These are phyloP conservation scores for Lontra canadensis DNA, from an alignment of 2,113 vertebrate genomes.

Conservation along the genomic window DNA sequence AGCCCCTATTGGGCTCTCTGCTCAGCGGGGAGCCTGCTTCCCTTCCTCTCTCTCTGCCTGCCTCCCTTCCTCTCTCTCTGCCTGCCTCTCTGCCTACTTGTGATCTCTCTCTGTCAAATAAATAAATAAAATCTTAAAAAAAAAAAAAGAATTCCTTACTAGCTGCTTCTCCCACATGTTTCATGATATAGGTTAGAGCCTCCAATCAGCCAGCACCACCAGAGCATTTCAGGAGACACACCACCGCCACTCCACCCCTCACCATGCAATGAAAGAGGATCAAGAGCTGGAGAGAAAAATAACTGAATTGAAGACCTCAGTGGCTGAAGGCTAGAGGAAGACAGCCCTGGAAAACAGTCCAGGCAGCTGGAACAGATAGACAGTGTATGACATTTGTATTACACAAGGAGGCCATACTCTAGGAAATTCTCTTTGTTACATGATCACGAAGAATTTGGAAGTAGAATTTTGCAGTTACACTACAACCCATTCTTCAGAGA, in stretches of 20 bases:
- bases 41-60: no score
- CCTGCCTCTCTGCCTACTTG: no score
- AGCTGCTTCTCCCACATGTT: neutral
- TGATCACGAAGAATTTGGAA: constrained; percentile 96
- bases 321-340: constrained; percentile 78
- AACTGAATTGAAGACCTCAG: constrained; percentile 76
- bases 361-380: constrained; percentile 93
- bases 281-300: constrained; percentile 67
- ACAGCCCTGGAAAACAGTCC: constrained; percentile 85
- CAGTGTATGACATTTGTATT: constrained; percentile 96
- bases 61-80: no score
- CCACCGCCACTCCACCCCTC: neutral
- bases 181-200: neutral
- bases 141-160: neutral
- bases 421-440: constrained; percentile 95
- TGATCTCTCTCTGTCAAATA: no score
- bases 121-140: no score
- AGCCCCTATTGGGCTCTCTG: no score
- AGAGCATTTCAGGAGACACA: neutral
- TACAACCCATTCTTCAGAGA: constrained; percentile 98
- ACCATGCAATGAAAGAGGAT: neutral
- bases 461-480: constrained; percentile 98
- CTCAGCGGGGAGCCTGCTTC: no score
- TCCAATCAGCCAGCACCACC: neutral
- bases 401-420: constrained; percentile 96